Percentiles rank a stretch among this genome's conserved stretches.
phyloP scores from a whole-genome alignment of 2,888 invertebrate species.

The Helicoverpa assulta region DNA sequence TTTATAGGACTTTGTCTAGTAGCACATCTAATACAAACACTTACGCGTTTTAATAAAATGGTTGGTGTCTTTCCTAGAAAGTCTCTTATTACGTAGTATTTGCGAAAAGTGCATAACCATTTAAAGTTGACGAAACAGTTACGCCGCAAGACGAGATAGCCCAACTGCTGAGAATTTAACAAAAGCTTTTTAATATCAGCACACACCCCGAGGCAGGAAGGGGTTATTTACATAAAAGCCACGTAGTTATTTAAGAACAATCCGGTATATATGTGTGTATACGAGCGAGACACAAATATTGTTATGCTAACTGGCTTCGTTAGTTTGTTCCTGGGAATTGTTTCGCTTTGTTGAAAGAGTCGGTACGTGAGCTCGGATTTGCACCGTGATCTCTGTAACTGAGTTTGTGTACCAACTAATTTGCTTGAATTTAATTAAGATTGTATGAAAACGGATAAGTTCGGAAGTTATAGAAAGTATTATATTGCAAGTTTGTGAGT shows the following conservation, averaged over 20 bases:
- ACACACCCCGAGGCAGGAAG: constrained; percentile 82
- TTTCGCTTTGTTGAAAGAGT: constrained; percentile 83
- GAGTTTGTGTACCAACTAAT: constrained; percentile 73
- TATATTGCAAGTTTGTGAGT: constrained; percentile 25
- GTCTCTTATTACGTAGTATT: constrained; percentile 13
- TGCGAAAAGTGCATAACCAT: constrained; percentile 45
- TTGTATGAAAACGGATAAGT: constrained; percentile 56
- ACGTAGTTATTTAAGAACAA: constrained; percentile 84
- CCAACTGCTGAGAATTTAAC: constrained; percentile 74
- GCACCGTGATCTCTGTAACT: constrained; percentile 75
- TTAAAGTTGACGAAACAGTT: constrained; percentile 61
- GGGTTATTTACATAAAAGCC: constrained; percentile 87
- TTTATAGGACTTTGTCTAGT: constrained; percentile 28
- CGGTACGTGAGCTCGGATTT: constrained; percentile 79
- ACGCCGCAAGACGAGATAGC: constrained; percentile 72
- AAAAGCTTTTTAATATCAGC: constrained; percentile 88
- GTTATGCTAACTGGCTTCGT: constrained; percentile 89
- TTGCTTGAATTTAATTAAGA: constrained; percentile 73
- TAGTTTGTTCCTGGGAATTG: constrained; percentile 88
- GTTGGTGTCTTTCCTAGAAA: constrained; percentile 9
- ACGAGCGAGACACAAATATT: constrained; percentile 81
- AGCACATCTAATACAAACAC: constrained; percentile 33
- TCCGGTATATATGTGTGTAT: constrained; percentile 72
- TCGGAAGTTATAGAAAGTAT: constrained; percentile 43
- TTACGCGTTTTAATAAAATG: constrained; percentile 7